Conservation (phyloP, 2,797 vertebrate species). For the Dallia pectoralis region DNA sequence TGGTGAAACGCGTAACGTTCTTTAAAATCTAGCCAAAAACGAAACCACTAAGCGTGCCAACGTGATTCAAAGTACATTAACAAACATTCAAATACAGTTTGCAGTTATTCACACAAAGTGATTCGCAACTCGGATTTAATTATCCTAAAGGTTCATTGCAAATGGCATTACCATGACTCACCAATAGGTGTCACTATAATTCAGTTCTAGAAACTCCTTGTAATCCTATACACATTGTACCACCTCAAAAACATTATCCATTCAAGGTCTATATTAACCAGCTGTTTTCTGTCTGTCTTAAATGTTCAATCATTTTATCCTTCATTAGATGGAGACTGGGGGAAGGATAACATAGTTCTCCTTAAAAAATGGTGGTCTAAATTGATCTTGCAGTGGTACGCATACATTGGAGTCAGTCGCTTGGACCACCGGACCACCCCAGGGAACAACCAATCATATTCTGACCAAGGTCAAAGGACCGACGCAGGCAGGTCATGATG, state of each 20-base stretch:
- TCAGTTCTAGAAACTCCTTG: background rate
- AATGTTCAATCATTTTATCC: too few species aligned
- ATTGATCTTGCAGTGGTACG: too few species aligned
- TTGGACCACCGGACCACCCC: background rate
- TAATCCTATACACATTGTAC: background rate
- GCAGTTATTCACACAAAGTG: background rate
- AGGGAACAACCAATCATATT: background rate
- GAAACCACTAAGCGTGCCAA: too few species aligned
- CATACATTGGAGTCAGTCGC: too few species aligned
- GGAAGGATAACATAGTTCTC: too few species aligned
- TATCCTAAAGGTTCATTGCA: background rate
- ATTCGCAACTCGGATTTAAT: background rate
- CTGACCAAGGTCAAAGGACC: conserved; percentile 2
- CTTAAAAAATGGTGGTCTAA: too few species aligned
- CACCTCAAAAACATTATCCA: background rate
- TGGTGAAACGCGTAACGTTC: background rate
- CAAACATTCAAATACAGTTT: too few species aligned
- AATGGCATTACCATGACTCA: background rate
- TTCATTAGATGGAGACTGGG: too few species aligned
- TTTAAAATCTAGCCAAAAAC: too few species aligned
- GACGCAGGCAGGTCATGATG: background rate
- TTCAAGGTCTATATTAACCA: conserved; percentile 18
- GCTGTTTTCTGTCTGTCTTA: too few species aligned
- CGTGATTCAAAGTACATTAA: background rate
- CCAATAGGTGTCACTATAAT: conserved; percentile 27